These are phyloP conservation scores for Sinocyclocheilus rhinocerous DNA, from an alignment of 2,113 vertebrate species.

Conservation along the genomic window DNA sequence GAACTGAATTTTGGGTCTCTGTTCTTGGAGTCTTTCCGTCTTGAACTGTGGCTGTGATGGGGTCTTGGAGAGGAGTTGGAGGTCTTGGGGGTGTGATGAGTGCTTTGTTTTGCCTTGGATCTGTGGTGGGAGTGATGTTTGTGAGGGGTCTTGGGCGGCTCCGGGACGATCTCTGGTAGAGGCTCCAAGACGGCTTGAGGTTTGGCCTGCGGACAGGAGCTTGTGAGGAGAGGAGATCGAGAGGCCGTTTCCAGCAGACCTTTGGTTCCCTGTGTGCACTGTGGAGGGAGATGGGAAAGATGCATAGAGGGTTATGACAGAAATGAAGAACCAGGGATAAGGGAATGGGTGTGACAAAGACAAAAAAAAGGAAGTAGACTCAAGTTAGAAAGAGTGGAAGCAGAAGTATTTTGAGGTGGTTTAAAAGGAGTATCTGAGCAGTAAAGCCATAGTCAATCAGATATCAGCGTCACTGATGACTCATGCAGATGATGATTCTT, in stretches of 20 bases:
- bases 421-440: not conserved
- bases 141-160: constrained; percentile 24
- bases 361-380: not conserved
- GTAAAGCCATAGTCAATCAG: not conserved
- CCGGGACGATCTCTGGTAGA: constrained; percentile 14
- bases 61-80: constrained; percentile 49
- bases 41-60: constrained; percentile 37
- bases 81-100: constrained; percentile 50
- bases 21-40: constrained; percentile 15
- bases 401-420: not conserved
- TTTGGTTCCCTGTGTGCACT: constrained; percentile 71
- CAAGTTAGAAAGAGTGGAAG: not conserved
- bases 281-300: not conserved
- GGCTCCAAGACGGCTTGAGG: constrained; percentile 56
- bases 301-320: not conserved
- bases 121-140: constrained; percentile 54
- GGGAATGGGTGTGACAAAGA: not conserved
- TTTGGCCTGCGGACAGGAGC: constrained; percentile 69
- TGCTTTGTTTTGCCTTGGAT: constrained; percentile 56
- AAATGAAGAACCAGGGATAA: not conserved
- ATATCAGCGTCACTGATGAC: not conserved
- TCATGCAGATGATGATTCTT: constrained; percentile 1
- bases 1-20: constrained; percentile 36
- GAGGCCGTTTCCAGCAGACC: constrained; percentile 69
- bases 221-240: constrained; percentile 61